Evolutionary conservation across 1,140 invertebrate genomes (phyloP).

Genomic region (Coenobita brevimanus): DNA sequence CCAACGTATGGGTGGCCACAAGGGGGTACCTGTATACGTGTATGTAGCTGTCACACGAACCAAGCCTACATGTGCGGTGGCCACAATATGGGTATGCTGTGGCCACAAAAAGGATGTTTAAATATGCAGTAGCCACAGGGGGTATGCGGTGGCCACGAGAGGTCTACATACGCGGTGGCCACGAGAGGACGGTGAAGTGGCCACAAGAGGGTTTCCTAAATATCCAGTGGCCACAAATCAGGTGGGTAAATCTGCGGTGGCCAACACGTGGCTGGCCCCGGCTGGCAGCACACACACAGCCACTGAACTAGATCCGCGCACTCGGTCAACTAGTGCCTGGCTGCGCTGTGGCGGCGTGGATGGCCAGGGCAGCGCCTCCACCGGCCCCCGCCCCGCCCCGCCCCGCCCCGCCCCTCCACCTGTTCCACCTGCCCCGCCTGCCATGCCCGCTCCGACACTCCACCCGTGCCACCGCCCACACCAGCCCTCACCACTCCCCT

Average conservation of each 20-base stretch:
- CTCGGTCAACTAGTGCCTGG: constrained; percentile 63
- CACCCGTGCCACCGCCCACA: neutral
- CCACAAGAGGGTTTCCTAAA: neutral
- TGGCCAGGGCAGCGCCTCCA: constrained; percentile 35
- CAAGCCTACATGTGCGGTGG: no score
- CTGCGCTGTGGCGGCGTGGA: constrained; percentile 32
- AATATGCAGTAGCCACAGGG: no score
- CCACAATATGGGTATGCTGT: no score
- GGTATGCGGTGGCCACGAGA: no score
- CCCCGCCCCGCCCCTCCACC: constrained; percentile 8
- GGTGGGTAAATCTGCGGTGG: no score
- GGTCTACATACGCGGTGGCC: no score
- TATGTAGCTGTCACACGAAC: no score
- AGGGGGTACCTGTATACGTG: no score
- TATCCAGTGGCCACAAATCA: neutral
- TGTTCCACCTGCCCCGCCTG: neutral
- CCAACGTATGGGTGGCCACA: no score
- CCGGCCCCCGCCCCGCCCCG: constrained; percentile 38
- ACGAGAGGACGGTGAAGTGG: no score
- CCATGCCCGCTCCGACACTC: constrained; percentile 4
- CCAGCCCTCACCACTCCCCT: no score
- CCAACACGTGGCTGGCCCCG: constrained; percentile 10
- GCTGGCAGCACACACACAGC: constrained; percentile 51
- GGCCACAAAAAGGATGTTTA: no score
- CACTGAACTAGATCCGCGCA: constrained; percentile 65